Evolutionary conservation across 2,113 vertebrate genomes (phyloP).

Genomic region (Dinomys branickii): DNA sequence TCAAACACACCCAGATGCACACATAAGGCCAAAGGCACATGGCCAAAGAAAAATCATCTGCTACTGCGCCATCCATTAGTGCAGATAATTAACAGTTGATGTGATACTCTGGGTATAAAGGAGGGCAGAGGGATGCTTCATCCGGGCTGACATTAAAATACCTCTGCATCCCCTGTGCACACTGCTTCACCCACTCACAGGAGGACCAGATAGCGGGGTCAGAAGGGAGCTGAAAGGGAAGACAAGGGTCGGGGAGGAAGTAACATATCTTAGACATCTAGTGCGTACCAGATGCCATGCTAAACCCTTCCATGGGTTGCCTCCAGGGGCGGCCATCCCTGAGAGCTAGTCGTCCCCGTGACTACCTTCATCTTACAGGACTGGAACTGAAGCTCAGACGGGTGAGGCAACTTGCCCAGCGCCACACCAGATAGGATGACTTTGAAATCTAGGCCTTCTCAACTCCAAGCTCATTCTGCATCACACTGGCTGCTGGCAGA

Average conservation of each 20-base stretch:
- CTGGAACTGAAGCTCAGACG: neutral
- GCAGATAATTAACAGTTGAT: conserved; percentile 64
- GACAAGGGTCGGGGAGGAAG: conserved; percentile 34
- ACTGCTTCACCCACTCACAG: neutral
- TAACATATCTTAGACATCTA: neutral
- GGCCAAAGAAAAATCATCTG: conserved; percentile 70
- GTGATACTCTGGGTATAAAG: conserved; percentile 70
- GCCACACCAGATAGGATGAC: neutral
- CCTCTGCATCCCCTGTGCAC: neutral
- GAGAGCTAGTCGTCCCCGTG: neutral
- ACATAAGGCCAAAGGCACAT: conserved; percentile 71
- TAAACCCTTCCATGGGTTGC: neutral
- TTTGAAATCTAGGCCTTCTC: neutral
- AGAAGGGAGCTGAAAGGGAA: conserved; percentile 52
- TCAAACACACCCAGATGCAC: conserved; percentile 58
- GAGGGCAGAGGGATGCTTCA: conserved; percentile 49
- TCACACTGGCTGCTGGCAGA: neutral
- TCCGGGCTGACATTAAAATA: conserved; percentile 63
- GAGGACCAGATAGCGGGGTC: conserved; percentile 44
- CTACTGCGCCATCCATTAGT: conserved; percentile 33
- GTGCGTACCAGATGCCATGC: neutral
- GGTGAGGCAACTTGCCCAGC: neutral
- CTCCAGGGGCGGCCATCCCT: neutral
- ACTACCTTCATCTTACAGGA: neutral
- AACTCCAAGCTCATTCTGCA: neutral